These are phyloP conservation scores for Siniperca knerii DNA, from an alignment of 2,113 vertebrate species.

Conservation along the genomic window DNA sequence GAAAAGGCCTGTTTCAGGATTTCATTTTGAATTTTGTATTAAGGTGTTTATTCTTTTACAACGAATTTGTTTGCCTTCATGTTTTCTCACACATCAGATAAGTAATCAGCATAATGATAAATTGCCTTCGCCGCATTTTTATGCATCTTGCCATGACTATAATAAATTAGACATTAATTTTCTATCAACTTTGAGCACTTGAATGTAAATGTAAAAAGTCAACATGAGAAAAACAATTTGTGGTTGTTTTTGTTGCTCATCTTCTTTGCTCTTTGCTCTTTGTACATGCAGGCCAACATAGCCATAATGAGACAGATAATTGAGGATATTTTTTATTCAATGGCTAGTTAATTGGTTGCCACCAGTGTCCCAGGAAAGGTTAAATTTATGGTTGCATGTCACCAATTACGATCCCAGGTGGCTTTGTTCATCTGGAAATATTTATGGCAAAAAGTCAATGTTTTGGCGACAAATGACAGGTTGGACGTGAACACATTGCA, in stretches of 20 bases:
- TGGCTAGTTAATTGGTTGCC: slow-evolving; percentile 88
- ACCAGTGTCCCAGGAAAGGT: slow-evolving; percentile 85
- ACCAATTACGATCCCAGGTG: slow-evolving; percentile 87
- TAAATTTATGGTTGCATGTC: slow-evolving; percentile 87
- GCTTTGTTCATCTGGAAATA: slow-evolving; percentile 87
- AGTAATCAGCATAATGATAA: neutral
- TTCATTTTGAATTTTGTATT: slow-evolving; percentile 58
- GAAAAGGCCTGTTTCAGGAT: slow-evolving; percentile 57
- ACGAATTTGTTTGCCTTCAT: slow-evolving; percentile 21
- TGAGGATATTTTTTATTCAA: slow-evolving; percentile 85
- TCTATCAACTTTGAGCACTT: neutral
- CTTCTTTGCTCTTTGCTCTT: slow-evolving; percentile 72
- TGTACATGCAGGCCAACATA: slow-evolving; percentile 79
- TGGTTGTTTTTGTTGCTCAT: slow-evolving; percentile 38
- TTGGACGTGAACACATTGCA: slow-evolving; percentile 76
- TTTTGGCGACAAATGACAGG: slow-evolving; percentile 85
- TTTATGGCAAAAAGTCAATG: slow-evolving; percentile 85
- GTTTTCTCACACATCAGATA: slow-evolving; percentile 5
- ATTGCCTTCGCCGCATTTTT: neutral
- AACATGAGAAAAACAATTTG: slow-evolving; percentile 11
- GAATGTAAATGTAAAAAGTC: slow-evolving; percentile 35
- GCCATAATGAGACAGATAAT: slow-evolving; percentile 88
- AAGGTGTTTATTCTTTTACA: slow-evolving; percentile 40
- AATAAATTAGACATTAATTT: slow-evolving; percentile 1
- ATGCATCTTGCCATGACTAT: neutral